These are phyloP conservation scores for Penelope pileata DNA, from an alignment of 2,113 vertebrate genomes.

Conservation along the genomic window DNA sequence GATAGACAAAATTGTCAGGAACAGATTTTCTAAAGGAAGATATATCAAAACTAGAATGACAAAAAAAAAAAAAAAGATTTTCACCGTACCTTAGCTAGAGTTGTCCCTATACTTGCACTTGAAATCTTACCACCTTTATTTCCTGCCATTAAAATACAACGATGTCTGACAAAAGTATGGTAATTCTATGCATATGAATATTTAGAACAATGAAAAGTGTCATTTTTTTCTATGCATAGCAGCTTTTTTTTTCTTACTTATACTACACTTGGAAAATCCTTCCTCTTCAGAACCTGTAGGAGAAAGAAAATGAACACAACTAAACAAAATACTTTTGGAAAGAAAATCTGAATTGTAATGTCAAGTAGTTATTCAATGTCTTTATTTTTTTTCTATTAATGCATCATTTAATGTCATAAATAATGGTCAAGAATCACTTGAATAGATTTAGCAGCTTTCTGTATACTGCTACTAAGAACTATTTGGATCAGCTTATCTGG, in stretches of 20 bases:
- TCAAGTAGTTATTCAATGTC: background rate
- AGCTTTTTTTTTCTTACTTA: background rate
- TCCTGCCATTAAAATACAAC: background rate
- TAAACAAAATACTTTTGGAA: background rate
- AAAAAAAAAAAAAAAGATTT: background rate
- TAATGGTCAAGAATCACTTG: background rate
- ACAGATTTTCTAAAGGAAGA: background rate
- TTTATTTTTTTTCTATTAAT: background rate
- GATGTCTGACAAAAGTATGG: background rate
- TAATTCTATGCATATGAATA: background rate
- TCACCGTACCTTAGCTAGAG: background rate
- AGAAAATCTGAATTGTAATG: background rate
- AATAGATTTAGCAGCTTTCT: background rate
- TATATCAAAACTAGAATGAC: background rate
- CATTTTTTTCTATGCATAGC: background rate
- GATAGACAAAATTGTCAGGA: background rate
- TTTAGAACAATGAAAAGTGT: background rate
- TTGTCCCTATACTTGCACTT: background rate
- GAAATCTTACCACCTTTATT: background rate
- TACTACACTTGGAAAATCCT: background rate
- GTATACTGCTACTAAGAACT: background rate
- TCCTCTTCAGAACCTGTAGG: background rate
- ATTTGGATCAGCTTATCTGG: background rate
- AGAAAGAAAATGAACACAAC: accelerated
- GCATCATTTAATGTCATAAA: background rate